Evolutionary conservation across 2,113 vertebrate genomes (phyloP).

Genomic region (Ictalurus punctatus): DNA sequence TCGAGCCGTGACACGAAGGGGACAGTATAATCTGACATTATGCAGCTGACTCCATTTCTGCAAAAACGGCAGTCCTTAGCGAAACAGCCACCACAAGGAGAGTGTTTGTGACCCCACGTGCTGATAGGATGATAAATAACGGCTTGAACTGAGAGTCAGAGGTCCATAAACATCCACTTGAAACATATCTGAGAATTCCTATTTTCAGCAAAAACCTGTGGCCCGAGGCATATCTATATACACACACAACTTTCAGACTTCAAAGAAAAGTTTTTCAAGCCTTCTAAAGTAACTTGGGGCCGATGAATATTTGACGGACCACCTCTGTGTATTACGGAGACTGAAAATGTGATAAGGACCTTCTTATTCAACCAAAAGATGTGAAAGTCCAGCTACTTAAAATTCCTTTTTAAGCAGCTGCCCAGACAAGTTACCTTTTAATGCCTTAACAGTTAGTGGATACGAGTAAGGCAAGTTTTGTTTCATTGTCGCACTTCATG

Average conservation of each 20-base stretch:
- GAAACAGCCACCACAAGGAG: slow-evolving; percentile 66
- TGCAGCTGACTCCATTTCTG: slow-evolving; percentile 69
- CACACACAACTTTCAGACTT: slow-evolving; percentile 29
- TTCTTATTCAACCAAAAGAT: neutral
- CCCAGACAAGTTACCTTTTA: too few relatives aligned
- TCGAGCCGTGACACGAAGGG: slow-evolving; percentile 64
- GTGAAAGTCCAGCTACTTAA: neutral
- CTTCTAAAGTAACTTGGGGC: slow-evolving; percentile 27
- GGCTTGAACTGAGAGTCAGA: slow-evolving; percentile 67
- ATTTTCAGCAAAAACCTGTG: slow-evolving; percentile 38
- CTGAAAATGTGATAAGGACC: slow-evolving; percentile 13
- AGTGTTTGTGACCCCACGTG: slow-evolving; percentile 65
- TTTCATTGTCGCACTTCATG: neutral
- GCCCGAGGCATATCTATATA: slow-evolving; percentile 38
- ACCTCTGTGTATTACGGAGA: neutral
- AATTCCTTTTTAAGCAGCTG: neutral
- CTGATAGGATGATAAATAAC: slow-evolving; percentile 70
- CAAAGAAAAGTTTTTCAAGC: slow-evolving; percentile 32
- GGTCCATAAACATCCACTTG: slow-evolving; percentile 68
- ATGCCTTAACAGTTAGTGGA: neutral
- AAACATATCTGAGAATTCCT: slow-evolving; percentile 66
- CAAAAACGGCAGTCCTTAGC: slow-evolving; percentile 68
- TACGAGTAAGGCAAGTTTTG: neutral
- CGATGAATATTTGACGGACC: slow-evolving; percentile 28
- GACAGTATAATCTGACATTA: slow-evolving; percentile 75